A percentile compares a stretch with the other conserved stretches of the same genome.
Evolutionary conservation across 2,797 vertebrate genomes (phyloP).

Genomic region (Oreochromis mossambicus): DNA sequence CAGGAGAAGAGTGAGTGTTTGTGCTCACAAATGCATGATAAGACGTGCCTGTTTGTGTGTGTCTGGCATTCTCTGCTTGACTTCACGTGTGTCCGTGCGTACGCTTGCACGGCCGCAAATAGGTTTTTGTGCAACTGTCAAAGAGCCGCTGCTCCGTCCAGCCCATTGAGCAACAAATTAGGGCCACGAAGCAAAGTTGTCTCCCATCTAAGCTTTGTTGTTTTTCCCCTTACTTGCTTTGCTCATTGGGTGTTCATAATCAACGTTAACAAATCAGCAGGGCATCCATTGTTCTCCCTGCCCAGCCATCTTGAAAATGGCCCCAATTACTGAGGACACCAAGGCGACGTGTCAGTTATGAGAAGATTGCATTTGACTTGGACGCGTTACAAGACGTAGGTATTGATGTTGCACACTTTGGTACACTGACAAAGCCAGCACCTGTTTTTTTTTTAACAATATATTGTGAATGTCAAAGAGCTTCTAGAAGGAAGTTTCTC

Average conservation of each 20-base stretch:
- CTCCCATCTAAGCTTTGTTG: conserved; percentile 20
- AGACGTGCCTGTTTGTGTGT: background rate
- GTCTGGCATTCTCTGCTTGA: background rate
- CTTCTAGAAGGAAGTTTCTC: background rate
- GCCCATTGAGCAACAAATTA: conserved; percentile 50
- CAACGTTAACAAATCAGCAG: conserved; percentile 46
- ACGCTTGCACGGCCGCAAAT: background rate
- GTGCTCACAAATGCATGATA: background rate
- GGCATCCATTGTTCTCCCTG: conserved; percentile 38
- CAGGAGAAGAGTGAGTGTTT: background rate
- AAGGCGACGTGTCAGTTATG: conserved; percentile 3
- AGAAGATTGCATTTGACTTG: conserved; percentile 6
- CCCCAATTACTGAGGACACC: conserved; percentile 12
- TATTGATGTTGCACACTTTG: background rate
- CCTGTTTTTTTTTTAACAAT: background rate
- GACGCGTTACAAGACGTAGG: background rate
- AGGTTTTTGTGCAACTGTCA: conserved; percentile 16
- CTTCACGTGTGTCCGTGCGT: background rate
- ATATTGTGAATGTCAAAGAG: background rate
- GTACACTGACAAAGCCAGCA: background rate
- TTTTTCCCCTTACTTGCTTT: background rate
- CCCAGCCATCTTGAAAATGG: conserved; percentile 55
- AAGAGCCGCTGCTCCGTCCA: conserved; percentile 6
- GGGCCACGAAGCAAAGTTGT: conserved; percentile 8
- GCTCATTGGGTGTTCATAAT: conserved; percentile 56